Base-by-base conservation (phyloP, 1,140 invertebrate genomes). In the Octopus bimaculoides region DNA sequence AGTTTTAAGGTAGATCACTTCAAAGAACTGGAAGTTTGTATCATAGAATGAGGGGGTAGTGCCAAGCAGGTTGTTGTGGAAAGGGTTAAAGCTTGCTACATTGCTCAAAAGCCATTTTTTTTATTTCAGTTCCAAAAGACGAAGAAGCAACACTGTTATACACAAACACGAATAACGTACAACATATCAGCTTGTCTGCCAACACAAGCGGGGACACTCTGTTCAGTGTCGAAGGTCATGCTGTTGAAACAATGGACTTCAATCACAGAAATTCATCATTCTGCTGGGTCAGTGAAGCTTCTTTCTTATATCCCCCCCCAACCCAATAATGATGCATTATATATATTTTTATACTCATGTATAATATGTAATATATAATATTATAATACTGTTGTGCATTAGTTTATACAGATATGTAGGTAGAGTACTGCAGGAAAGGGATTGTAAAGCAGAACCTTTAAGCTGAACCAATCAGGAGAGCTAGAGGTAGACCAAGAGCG, bases 251-350 rank as follows among this genome's bases (percentile, higher is more conserved):
- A 4, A 71, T 90, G 55, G 89, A 90, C 82, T 89, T 89, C 79
- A 82, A 89, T 82, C 91, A 93, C 86, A 86, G 91, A 81, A 93
- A 93, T 88, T 88, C 93, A 53, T 92, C 92, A 17, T 85, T 94
- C 1, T 95, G 94, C 90, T 94, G 93, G 90, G 88, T 89, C 83
- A 80, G 80, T 81, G 41, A 90, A 52, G n/a, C 52, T 61, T 75
- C 9, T 20, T 94, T 75, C 92, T 93, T 85, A 66, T 3, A 66
- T 66, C 12, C 61, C 61, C 12, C 1, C 12, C 61, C n/a, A 66
- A 66, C 12, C 3, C 3, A 41, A 41, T 41, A 41, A 41, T 3
- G 26, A 41, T 41, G 26, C 3, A 3, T 41, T 41, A 41, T 41
- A 41, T n/a, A 41, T 41, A 41, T 41, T 41, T 41, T 41, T 41